These are phyloP conservation scores for Euura lappo DNA, from an alignment of 1,140 invertebrate genomes.

Conservation along the genomic window DNA sequence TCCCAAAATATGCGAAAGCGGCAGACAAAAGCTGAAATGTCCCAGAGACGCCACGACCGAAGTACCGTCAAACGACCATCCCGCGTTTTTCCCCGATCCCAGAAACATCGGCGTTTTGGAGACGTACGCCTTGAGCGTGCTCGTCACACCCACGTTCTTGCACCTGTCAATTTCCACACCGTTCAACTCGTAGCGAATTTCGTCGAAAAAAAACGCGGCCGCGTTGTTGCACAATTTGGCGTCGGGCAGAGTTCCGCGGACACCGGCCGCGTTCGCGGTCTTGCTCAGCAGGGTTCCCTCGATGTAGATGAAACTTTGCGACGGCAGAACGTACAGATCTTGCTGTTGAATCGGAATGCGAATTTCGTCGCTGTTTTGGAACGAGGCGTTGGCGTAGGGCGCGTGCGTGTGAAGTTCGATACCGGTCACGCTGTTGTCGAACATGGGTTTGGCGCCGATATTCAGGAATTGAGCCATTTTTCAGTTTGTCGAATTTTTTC, in stretches of 20 bases:
- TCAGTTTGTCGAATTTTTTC: no score
- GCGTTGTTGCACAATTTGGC: slow-evolving; percentile 43
- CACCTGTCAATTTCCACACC: slow-evolving; percentile 47
- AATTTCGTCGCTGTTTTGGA: not conserved
- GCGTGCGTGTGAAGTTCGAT: slow-evolving; percentile 34
- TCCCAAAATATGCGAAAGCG: slow-evolving; percentile 44
- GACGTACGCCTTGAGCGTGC: slow-evolving; percentile 44
- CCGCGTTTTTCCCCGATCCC: slow-evolving; percentile 23
- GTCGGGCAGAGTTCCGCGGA: not conserved
- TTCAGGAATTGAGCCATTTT: slow-evolving; percentile 20
- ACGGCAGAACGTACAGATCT: slow-evolving; percentile 38
- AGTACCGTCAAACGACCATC: slow-evolving; percentile 24
- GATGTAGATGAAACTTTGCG: slow-evolving; percentile 37
- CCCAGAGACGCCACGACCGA: not conserved
- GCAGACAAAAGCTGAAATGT: slow-evolving; percentile 40
- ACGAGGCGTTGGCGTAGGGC: slow-evolving; percentile 35
- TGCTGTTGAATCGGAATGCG: slow-evolving; percentile 39
- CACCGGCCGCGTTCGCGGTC: slow-evolving; percentile 2
- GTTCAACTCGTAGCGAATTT: slow-evolving; percentile 28
- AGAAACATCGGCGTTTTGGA: slow-evolving; percentile 26
- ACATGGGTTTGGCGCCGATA: slow-evolving; percentile 18
- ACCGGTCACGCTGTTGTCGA: slow-evolving; percentile 31
- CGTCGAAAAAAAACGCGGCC: slow-evolving; percentile 45
- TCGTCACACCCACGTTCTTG: slow-evolving; percentile 41
- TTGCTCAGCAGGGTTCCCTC: slow-evolving; percentile 29